Conservation (phyloP, 2,797 vertebrate genomes). For the Cheirogaleus major region DNA sequence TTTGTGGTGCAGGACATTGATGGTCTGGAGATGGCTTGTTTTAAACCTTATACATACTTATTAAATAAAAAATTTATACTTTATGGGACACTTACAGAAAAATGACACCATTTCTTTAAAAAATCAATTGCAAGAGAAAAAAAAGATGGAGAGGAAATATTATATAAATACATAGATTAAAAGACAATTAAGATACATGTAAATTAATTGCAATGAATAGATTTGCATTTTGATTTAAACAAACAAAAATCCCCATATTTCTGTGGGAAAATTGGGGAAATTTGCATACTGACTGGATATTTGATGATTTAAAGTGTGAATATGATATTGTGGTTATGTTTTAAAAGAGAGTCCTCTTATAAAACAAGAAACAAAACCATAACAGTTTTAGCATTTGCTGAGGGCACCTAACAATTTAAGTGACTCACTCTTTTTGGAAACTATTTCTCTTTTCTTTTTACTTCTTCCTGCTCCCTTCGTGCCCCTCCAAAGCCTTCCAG, state of each 20-base stretch:
- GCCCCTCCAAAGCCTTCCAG: background rate
- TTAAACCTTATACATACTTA: background rate
- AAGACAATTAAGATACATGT: background rate
- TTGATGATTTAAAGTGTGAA: slow-evolving; percentile 31
- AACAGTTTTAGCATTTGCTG: background rate
- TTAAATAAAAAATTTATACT: background rate
- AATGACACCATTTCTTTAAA: background rate
- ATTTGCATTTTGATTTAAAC: slow-evolving; percentile 27
- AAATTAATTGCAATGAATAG: background rate
- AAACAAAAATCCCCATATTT: background rate
- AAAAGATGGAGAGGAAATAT: background rate
- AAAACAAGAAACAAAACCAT: slow-evolving; percentile 30
- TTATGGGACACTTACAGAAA: background rate
- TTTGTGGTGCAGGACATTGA: background rate
- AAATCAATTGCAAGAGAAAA: background rate
- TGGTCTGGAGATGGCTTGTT: background rate
- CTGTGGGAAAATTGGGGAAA: background rate
- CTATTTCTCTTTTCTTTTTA: background rate
- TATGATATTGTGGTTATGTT: background rate
- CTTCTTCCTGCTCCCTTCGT: background rate
- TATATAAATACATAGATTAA: background rate
- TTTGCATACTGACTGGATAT: background rate
- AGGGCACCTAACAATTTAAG: background rate
- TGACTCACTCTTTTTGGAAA: slow-evolving; percentile 24
- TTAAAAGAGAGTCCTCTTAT: slow-evolving; percentile 28